A percentile compares a stretch with the other conserved stretches of the same genome.
phyloP scores from a whole-genome alignment of 2,797 vertebrate genomes.

The Allobates femoralis region DNA sequence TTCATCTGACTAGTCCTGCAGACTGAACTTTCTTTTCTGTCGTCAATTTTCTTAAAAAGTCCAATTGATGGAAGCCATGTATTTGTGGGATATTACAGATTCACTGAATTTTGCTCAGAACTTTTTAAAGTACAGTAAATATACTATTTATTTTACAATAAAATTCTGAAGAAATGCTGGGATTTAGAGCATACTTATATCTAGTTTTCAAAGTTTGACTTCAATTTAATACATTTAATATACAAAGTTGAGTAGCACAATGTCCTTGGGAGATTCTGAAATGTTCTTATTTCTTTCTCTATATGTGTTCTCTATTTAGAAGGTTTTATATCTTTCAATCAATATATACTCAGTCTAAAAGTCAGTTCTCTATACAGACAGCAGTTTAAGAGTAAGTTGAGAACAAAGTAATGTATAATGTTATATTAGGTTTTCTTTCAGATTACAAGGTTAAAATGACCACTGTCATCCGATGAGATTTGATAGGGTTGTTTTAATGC shows the following conservation, averaged over 20 bases:
- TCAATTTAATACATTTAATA: not conserved
- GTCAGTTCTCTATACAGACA: not conserved
- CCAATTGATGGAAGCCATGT: too few relatives aligned
- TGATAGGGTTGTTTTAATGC: not conserved
- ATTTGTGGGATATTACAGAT: not conserved
- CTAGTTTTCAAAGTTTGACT: not conserved
- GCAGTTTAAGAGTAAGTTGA: not conserved
- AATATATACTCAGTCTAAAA: not conserved
- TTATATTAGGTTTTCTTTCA: not conserved
- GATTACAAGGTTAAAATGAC: not conserved
- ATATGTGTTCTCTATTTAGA: not conserved
- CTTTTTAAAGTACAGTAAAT: not conserved
- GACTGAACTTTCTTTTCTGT: too few relatives aligned
- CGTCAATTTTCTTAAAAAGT: too few relatives aligned
- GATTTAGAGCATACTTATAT: not conserved
- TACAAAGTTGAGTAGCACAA: not conserved
- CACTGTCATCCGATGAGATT: not conserved
- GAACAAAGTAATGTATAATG: not conserved
- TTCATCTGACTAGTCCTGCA: too few relatives aligned
- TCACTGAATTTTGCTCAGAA: not conserved
- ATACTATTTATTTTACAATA: not conserved
- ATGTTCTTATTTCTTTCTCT: not conserved
- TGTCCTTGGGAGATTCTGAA: not conserved
- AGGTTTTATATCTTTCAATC: not conserved
- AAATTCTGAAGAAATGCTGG: not conserved